These are phyloP conservation scores for Drosophila suboccidentalis DNA, from an alignment of 2,888 invertebrate species.

Conservation along the genomic window DNA sequence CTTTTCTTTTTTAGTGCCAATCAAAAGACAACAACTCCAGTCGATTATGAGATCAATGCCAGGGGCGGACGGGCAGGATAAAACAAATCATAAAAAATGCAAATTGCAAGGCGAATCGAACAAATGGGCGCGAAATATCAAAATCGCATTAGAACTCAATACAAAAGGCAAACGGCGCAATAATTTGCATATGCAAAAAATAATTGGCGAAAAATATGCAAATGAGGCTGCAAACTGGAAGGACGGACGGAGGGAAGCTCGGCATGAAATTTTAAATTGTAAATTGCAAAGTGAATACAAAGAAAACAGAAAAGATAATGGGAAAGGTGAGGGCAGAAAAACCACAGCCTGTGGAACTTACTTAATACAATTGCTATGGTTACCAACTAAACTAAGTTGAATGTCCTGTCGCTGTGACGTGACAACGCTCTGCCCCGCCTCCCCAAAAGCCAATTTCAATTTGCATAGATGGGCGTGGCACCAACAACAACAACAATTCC, in stretches of 20 bases:
- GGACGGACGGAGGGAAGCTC: not conserved
- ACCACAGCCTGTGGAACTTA: not conserved
- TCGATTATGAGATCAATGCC: slow-evolving; percentile 79
- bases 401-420: slow-evolving; percentile 58
- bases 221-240: slow-evolving; percentile 50
- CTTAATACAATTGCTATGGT: slow-evolving; percentile 23
- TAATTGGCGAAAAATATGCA: slow-evolving; percentile 79
- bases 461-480: slow-evolving; percentile 64
- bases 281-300: slow-evolving; percentile 29
- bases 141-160: slow-evolving; percentile 66
- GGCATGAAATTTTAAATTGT: slow-evolving; percentile 36
- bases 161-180: slow-evolving; percentile 40
- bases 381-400: slow-evolving; percentile 51
- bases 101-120: slow-evolving; percentile 70
- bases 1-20: slow-evolving; percentile 44
- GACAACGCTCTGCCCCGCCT: slow-evolving; percentile 21
- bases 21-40: slow-evolving; percentile 59
- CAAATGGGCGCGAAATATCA: slow-evolving; percentile 73
- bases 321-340: not conserved
- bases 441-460: slow-evolving; percentile 52
- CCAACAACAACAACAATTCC: slow-evolving; percentile 28
- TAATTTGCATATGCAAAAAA: slow-evolving; percentile 73
- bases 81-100: slow-evolving; percentile 79
- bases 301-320: not conserved
- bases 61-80: slow-evolving; percentile 10